Evolutionary conservation across 2,888 invertebrate species (phyloP), one percentile per base, ranked within the genome.

Genomic region (Tipula confusa): DNA sequence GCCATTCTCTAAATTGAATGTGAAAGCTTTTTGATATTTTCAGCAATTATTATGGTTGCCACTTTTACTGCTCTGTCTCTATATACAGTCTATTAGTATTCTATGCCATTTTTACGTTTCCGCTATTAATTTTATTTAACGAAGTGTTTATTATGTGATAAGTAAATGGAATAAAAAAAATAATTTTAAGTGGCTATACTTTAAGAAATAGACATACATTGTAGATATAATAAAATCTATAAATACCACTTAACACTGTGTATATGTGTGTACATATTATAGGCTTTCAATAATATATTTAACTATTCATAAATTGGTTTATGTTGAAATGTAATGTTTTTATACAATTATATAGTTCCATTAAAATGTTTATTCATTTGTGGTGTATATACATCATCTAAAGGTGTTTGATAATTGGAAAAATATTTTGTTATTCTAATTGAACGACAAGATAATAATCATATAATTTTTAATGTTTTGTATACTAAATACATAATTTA

Each of bases 41-140:
- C 4, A 7, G 4, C 24, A 64, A 24, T 64, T 24, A 11, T 64
- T 64, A 24, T 64, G 6, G 64, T 64, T 64, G 1, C n/a, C n/a
- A n/a, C n/a, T n/a, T n/a, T n/a, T n/a, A n/a, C 18, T 64, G 9
- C 64, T 43, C 15, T 43, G 43, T 43, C 64, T 64, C 11, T n/a
- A 3, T 64, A 64, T 64, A 15, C 64, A 24, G 24, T 38, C 13
- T 38, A 38, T 64, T 64, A 64, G 64, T 64, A 64, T 64, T 64
- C 64, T 24, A 24, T 24, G 24, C 24, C 64, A 24, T 64, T 64
- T 24, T 24, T 24, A 64, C 64, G 18, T 64, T 64, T 64, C 24
- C 24, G 64, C 64, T 64, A 64, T 64, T 64, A 64, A 64, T 64
- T 64, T 64, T 64, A 64, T 64, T 64, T 64, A 64, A 64, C 64